Evolutionary conservation across 64 coral and sea anemone species (phyloP).

Genomic region (Montipora efflorescens): DNA sequence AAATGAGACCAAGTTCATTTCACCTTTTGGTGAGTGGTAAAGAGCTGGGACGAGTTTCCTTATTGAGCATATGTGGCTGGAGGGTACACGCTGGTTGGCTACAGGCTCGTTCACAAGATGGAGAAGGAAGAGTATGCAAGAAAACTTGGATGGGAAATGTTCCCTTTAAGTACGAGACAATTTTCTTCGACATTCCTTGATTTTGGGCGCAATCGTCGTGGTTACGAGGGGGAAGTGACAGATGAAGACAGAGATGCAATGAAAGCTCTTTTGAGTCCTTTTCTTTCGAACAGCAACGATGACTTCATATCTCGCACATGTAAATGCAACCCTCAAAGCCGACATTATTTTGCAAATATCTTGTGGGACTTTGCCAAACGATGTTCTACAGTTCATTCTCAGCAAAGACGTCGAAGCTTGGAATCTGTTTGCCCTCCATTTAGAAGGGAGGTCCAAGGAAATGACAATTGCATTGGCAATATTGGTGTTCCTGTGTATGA

Average conservation of each 20-base stretch:
- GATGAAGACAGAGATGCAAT: background rate
- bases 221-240: background rate
- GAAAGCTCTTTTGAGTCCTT: background rate
- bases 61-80: background rate
- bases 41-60: background rate
- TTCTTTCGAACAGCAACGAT: background rate
- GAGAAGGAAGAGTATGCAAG: background rate
- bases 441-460: background rate
- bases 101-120: background rate
- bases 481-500: background rate
- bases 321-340: background rate
- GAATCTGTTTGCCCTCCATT: background rate
- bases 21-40: background rate
- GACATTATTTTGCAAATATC: background rate
- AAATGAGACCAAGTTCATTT: background rate
- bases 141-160: background rate
- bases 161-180: conserved; percentile 14
- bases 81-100: background rate
- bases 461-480: background rate
- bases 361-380: background rate
- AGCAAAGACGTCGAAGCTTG: background rate
- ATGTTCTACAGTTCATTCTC: background rate
- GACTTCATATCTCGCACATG: background rate
- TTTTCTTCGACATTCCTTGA: conserved; percentile 44
- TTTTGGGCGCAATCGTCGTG: conserved; percentile 15